phyloP scores from a whole-genome alignment of 2,888 invertebrate genomes.

The Zygothrica quintamaculata region DNA sequence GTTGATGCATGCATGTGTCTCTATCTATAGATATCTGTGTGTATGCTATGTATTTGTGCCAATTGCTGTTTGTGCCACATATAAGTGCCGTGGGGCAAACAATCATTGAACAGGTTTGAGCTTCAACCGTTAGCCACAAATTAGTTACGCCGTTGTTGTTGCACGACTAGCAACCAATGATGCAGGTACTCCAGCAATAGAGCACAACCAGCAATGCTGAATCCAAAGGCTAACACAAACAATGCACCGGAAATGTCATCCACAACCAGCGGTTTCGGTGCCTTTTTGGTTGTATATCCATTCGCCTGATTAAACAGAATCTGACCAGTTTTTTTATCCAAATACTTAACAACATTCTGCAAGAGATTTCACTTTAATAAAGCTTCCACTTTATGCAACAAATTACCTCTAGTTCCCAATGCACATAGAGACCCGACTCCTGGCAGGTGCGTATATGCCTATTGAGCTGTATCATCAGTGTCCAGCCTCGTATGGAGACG shows the following conservation, averaged over 20 bases:
- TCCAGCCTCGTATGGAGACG: constrained; percentile 82
- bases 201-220: constrained; percentile 59
- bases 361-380: neutral
- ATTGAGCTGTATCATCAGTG: constrained; percentile 79
- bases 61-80: constrained; percentile 40
- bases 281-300: constrained; percentile 65
- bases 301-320: constrained; percentile 66
- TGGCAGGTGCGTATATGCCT: constrained; percentile 75
- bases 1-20: no score
- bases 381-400: neutral
- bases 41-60: constrained; percentile 6
- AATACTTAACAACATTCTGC: constrained; percentile 65
- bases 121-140: constrained; percentile 39
- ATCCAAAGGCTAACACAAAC: constrained; percentile 78
- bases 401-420: constrained; percentile 80
- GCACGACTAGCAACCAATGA: constrained; percentile 25
- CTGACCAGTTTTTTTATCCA: constrained; percentile 77
- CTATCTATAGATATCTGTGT: no score
- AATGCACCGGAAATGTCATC: constrained; percentile 82
- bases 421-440: constrained; percentile 79
- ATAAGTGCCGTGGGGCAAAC: constrained; percentile 48
- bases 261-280: constrained; percentile 73
- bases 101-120: constrained; percentile 43
- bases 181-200: constrained; percentile 66
- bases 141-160: constrained; percentile 44